phyloP scores from a whole-genome alignment of 1,140 invertebrate genomes.

The Mycetomoellerius zeteki region DNA sequence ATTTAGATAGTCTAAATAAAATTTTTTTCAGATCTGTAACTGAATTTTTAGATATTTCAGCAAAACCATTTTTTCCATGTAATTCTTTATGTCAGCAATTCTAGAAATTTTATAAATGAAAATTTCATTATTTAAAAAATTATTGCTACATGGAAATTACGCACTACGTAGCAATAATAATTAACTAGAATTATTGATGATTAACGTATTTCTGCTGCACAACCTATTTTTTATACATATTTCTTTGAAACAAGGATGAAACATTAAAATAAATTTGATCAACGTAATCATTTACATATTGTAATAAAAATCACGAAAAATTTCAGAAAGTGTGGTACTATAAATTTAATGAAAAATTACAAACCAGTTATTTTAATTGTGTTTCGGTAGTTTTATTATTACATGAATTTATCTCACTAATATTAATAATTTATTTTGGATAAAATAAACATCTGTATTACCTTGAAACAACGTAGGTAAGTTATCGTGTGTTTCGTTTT shows the following conservation, averaged over 20 bases:
- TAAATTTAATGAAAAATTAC: not conserved
- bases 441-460: conserved; percentile 22
- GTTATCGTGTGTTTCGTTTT: conserved; percentile 46
- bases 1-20: too few species aligned
- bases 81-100: too few species aligned
- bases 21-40: too few species aligned
- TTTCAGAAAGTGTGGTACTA: not conserved
- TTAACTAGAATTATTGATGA: not conserved
- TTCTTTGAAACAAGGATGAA: not conserved
- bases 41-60: too few species aligned
- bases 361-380: not conserved
- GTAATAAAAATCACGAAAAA: not conserved
- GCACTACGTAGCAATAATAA: not conserved
- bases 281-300: conserved; percentile 1
- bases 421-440: not conserved
- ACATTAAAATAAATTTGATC: not conserved
- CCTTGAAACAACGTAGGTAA: conserved; percentile 10
- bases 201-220: not conserved
- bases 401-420: not conserved
- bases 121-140: not conserved
- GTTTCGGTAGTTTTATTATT: not conserved
- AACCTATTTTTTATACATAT: not conserved
- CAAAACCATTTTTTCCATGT: too few species aligned
- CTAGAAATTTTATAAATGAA: too few species aligned
- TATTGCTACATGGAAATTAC: not conserved